These are phyloP conservation scores for Limanda limanda DNA, from an alignment of 2,113 vertebrate species.

Conservation along the genomic window DNA sequence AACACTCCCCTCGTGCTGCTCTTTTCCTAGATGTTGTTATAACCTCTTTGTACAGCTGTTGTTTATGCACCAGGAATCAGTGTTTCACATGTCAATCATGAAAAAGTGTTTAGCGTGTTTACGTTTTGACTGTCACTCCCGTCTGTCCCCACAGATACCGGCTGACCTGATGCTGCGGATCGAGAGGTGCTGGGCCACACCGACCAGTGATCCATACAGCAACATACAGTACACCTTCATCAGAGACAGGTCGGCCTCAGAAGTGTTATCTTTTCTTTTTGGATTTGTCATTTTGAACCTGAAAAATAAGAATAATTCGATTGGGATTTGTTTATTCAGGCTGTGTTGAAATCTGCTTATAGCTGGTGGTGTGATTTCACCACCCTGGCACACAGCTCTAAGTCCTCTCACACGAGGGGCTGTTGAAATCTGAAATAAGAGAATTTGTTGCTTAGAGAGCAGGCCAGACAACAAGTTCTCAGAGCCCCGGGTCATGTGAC, in stretches of 20 bases:
- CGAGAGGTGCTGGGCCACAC: conserved; percentile 84
- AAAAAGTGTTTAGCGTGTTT: background rate
- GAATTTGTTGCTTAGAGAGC: conserved; percentile 62
- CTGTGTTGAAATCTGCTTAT: conserved; percentile 14
- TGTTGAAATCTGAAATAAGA: conserved; percentile 76
- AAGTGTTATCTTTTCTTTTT: background rate
- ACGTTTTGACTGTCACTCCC: background rate
- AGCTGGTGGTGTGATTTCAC: conserved; percentile 24
- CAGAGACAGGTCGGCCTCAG: conserved; percentile 75
- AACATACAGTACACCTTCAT: conserved; percentile 85
- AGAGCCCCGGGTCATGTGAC: conserved; percentile 69
- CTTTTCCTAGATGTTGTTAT: conserved; percentile 15
- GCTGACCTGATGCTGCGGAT: conserved; percentile 79
- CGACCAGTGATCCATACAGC: conserved; percentile 80
- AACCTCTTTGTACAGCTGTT: conserved; percentile 54
- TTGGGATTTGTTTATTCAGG: too few species aligned
- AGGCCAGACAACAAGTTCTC: conserved; percentile 63
- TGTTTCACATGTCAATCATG: background rate
- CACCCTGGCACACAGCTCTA: conserved; percentile 13
- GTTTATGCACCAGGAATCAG: conserved; percentile 56
- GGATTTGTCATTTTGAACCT: too few species aligned
- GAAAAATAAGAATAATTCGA: too few species aligned
- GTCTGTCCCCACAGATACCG: conserved; percentile 67
- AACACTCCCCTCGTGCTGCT: conserved; percentile 30
- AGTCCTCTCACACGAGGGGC: conserved; percentile 17